phyloP scores from a whole-genome alignment of 2,797 vertebrate genomes.

The Rhynchonycteris naso region DNA sequence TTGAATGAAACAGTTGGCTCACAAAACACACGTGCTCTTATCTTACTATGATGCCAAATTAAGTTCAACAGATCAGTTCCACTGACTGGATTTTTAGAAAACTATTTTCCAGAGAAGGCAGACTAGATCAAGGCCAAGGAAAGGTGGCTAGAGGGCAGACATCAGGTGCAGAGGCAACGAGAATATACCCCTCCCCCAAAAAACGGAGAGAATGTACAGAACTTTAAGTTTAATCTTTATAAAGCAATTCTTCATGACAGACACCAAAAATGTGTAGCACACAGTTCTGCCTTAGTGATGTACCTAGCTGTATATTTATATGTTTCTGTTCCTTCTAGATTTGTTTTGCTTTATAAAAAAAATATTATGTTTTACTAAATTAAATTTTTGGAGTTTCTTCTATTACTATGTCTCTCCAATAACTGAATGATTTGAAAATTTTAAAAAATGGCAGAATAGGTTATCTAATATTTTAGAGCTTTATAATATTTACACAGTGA shows the following conservation, averaged over 20 bases:
- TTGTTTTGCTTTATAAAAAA: constrained; percentile 70
- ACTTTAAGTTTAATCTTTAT: background rate
- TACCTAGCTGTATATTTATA: constrained; percentile 39
- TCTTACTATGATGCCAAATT: background rate
- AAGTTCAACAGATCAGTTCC: background rate
- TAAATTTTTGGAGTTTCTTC: constrained; percentile 66
- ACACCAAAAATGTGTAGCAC: background rate
- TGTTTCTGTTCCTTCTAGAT: constrained; percentile 60
- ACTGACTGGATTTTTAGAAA: constrained; percentile 12
- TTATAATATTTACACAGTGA: constrained; percentile 45
- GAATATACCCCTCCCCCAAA: background rate
- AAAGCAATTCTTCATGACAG: constrained; percentile 10
- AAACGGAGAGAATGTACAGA: background rate
- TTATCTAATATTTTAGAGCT: constrained; percentile 57
- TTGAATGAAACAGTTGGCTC: background rate
- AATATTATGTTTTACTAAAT: constrained; percentile 69
- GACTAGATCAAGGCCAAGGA: background rate
- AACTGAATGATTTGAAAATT: constrained; percentile 66
- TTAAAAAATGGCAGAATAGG: constrained; percentile 29
- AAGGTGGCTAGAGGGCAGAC: background rate
- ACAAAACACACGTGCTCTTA: background rate
- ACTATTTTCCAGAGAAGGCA: background rate
- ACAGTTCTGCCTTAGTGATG: constrained; percentile 1
- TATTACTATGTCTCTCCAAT: constrained; percentile 37
- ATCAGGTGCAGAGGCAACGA: background rate